Base-by-base conservation (phyloP, 1,140 invertebrate genomes). In the Papilio machaon region DNA sequence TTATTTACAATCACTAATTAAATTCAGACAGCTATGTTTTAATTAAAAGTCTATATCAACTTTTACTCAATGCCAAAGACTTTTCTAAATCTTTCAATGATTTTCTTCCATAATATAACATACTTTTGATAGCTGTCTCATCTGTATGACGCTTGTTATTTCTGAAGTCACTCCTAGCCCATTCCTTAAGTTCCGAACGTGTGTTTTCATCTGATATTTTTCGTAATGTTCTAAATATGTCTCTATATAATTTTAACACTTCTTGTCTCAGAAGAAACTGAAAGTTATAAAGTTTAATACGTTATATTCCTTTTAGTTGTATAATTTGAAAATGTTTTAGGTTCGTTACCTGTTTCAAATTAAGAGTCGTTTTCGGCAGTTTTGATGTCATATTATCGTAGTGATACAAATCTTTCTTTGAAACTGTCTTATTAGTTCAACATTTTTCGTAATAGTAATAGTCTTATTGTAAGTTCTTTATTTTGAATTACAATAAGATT, bases 181-280 rank as follows among this genome's bases (percentile, higher is more conserved):
- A 98, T 82, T 96, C 92, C 80, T 92, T 95, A 35, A 98, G 91
- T 86, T 97, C 97, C 11, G 91, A 84, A 85, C 95, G 95, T 79
- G 96, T 96, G 2, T 85, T 90, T 85, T 96, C 91, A 90, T 97
- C 96, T 2, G 96, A 96, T 10, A 98, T 96, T 89, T 96, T 90
- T 83, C 94, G 95, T 79, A 97, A 95, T 23, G 96, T 95, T 77
- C 96, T 95, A 81, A 97, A 96, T 80, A 98, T 96, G 58, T 96
- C 95, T 82, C 96, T 94, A 86, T 98, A 98, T 1, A 97, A 89
- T 87, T 96, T 97, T n/a, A 97, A 89, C 4, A 98, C 97, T 92
- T 97, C 96, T 93, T 96, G 96, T 67, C 96, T 95, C 35, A 97
- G 91, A 87, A 98, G 95, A 93, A 98, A 98, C 97, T 98, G 87